Conservation (phyloP, 1,140 invertebrate species). For the Oncopodura yosiiana region DNA sequence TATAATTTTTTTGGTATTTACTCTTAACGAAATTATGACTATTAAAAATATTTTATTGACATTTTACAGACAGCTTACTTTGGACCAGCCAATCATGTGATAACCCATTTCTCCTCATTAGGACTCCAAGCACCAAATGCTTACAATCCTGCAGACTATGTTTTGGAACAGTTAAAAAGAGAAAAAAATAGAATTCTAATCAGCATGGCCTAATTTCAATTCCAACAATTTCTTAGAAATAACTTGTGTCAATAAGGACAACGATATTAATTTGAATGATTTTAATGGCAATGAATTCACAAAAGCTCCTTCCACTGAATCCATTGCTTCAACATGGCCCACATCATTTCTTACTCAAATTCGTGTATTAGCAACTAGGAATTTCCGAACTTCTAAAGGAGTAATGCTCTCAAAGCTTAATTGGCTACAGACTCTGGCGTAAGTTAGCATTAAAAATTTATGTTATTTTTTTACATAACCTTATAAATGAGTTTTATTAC, state of each 20-base stretch:
- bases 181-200: constrained; percentile 20
- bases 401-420: constrained; percentile 70
- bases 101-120: constrained; percentile 63
- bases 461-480: too few relatives aligned
- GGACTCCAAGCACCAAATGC: constrained; percentile 64
- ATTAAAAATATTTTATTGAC: too few relatives aligned
- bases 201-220: constrained; percentile 25
- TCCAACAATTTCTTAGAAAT: constrained; percentile 33
- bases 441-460: too few relatives aligned
- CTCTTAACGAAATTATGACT: too few relatives aligned
- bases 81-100: constrained; percentile 61
- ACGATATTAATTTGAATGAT: constrained; percentile 27
- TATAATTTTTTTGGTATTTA: too few relatives aligned
- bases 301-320: constrained; percentile 21
- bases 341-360: constrained; percentile 68
- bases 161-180: constrained; percentile 67
- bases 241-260: too few relatives aligned
- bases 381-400: constrained; percentile 66
- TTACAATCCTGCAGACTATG: constrained; percentile 80
- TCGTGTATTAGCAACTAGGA: constrained; percentile 54
- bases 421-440: constrained; percentile 66
- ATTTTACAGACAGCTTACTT: constrained; percentile 68
- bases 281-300: constrained; percentile 33
- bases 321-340: constrained; percentile 50
- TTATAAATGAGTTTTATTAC: too few relatives aligned